Base-by-base conservation (phyloP, 2,888 invertebrate genomes). In the Odiellus spinosus region DNA sequence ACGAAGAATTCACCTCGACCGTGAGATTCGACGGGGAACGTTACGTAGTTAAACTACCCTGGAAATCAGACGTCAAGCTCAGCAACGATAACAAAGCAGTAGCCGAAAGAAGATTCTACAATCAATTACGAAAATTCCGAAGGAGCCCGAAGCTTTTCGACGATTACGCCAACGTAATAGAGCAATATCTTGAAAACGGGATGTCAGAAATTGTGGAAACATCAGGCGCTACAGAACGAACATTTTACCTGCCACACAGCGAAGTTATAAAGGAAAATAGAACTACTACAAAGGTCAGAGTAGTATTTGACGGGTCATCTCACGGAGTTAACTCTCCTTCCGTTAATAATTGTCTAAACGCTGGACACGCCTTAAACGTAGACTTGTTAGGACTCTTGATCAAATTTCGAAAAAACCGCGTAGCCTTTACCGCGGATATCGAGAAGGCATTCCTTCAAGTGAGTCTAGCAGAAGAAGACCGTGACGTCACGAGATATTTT, bases 241-340 rank as follows among this genome's bases (percentile, higher is more conserved):
- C 17, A 5, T 49, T 36, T 19, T 49, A 49, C 39, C n/a, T 49
- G 36, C 36, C 42, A 3, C 49, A 49, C 20, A 14, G 18, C 12
- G 41, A 41, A 14, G 46, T 49, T 12, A 21, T 46, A 6, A 15
- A 18, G 3, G 42, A 48, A 14, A 39, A 42, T 4, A 32, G 32
- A 17, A 21, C 15, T 6, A 47, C 45, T 1, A 49, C 46, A 12
- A 46, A 42, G 21, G 19, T 8, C 2, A 42, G 15, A 14, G 34
- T 49, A 12, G 49, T 49, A 12, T 49, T 46, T 21, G 49, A 49
- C 42, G 49, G 42, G 1, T 49, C 46, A 12, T 42, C 46, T 1
- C 47, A 48, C 10, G 20, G 33, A 3, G 4, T 12, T 10, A 21
- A 26, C 4, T 15, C 17, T 10, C 21, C 38, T 6, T 49, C 49